These are phyloP conservation scores for Rhinopithecus roxellana DNA, from an alignment of 2,113 vertebrate genomes.

Conservation along the genomic window DNA sequence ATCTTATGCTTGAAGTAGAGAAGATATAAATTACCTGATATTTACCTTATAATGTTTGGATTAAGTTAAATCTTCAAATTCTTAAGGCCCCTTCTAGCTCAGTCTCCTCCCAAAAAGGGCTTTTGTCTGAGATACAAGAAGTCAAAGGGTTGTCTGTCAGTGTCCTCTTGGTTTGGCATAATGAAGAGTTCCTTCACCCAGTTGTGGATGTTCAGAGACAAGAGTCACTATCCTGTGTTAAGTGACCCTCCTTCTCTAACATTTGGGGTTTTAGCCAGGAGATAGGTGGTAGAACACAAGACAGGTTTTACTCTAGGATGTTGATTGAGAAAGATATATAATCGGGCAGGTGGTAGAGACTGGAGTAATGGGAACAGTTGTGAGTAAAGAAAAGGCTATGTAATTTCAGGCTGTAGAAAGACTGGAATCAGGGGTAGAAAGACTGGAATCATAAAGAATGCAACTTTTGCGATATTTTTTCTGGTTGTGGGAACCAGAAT, in stretches of 20 bases:
- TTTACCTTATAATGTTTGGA: neutral
- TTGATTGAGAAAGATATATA: neutral
- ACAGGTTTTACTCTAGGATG: neutral
- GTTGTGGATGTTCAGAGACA: neutral
- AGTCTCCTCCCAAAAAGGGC: neutral
- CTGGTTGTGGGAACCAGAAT: neutral
- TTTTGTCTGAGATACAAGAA: slow-evolving; percentile 19
- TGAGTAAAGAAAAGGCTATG: slow-evolving; percentile 22
- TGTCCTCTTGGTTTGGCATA: slow-evolving; percentile 11
- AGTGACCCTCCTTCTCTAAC: slow-evolving; percentile 22
- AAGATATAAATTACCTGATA: slow-evolving; percentile 23
- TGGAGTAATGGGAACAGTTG: neutral
- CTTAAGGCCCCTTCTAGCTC: slow-evolving; percentile 20
- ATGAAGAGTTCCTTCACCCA: slow-evolving; percentile 3
- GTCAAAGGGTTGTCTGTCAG: neutral
- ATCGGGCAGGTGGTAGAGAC: neutral
- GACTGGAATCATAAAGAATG: neutral
- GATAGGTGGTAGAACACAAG: neutral
- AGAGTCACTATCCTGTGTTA: slow-evolving; percentile 6
- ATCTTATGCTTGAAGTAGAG: slow-evolving; percentile 26
- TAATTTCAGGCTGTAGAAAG: neutral
- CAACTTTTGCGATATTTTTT: neutral
- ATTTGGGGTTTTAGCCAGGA: slow-evolving; percentile 34
- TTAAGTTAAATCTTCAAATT: slow-evolving; percentile 21
- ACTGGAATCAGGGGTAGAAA: neutral